Evolutionary conservation across 2,797 vertebrate genomes (phyloP).

Genomic region (Euthynnus affinis): DNA sequence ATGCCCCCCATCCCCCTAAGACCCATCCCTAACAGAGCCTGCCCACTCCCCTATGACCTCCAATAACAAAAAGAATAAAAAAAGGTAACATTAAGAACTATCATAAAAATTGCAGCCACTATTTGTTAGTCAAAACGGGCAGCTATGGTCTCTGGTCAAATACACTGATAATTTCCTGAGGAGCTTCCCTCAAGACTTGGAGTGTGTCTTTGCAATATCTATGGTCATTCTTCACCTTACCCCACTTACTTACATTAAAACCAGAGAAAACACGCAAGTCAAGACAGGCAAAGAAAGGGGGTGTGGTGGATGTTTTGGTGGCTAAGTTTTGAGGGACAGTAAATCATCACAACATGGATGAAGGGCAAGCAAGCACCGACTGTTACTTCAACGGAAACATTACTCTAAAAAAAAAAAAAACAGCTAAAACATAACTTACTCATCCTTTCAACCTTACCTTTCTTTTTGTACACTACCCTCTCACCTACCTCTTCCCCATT

Average conservation of each 20-base stretch:
- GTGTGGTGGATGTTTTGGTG: constrained; percentile 37
- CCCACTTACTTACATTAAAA: constrained; percentile 42
- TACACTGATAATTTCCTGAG: constrained; percentile 76
- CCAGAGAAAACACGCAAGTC: constrained; percentile 23
- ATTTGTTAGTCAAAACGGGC: constrained; percentile 71
- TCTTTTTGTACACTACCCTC: constrained; percentile 32
- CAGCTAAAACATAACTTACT: constrained; percentile 77
- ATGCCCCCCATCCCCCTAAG: constrained; percentile 45
- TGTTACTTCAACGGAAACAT: constrained; percentile 66
- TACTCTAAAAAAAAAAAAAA: constrained; percentile 59
- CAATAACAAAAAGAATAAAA: constrained; percentile 75
- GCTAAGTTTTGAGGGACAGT: constrained; percentile 44
- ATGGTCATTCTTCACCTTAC: constrained; percentile 62
- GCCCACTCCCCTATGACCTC: constrained; percentile 54
- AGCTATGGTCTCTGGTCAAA: constrained; percentile 76
- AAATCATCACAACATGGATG: constrained; percentile 59
- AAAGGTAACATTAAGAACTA: constrained; percentile 76
- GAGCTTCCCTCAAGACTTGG: constrained; percentile 71
- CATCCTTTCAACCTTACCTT: constrained; percentile 49
- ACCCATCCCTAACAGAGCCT: constrained; percentile 46
- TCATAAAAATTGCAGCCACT: constrained; percentile 79
- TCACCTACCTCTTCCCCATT: constrained; percentile 44
- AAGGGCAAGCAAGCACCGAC: constrained; percentile 61
- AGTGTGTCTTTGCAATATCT: constrained; percentile 71
- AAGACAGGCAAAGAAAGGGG: constrained; percentile 45